A percentile compares a stretch with the other conserved stretches of the same genome.
These are phyloP conservation scores for Dysmachus trigonus DNA, from an alignment of 2,888 invertebrate species.

Conservation along the genomic window DNA sequence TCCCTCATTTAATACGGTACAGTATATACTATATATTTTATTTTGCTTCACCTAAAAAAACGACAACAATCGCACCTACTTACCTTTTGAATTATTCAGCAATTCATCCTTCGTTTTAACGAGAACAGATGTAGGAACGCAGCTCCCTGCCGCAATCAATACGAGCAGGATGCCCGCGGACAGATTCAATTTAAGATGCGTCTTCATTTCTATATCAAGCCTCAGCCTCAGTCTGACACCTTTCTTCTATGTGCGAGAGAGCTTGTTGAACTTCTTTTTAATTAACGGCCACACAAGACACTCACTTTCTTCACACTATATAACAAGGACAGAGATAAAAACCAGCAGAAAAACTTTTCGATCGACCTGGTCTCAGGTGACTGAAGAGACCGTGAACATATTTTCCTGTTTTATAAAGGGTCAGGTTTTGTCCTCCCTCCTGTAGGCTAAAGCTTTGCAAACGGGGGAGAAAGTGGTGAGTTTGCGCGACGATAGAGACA, in stretches of 20 bases:
- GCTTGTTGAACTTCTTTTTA: neutral
- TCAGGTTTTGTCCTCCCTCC: neutral
- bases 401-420: constrained; percentile 15
- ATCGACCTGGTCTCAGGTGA: neutral
- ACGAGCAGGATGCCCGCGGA: neutral
- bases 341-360: neutral
- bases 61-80: constrained; percentile 37
- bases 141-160: constrained; percentile 55
- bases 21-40: too few species aligned
- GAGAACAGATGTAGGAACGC: constrained; percentile 62
- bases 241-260: neutral
- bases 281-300: neutral
- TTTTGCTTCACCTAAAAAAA: neutral
- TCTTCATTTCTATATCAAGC: neutral
- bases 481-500: neutral
- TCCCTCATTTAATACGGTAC: neutral
- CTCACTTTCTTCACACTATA: neutral
- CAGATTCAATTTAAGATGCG: constrained; percentile 10
- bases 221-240: neutral
- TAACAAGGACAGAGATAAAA: neutral
- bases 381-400: neutral
- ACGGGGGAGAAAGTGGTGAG: constrained; percentile 13
- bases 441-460: neutral
- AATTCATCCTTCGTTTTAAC: constrained; percentile 58
- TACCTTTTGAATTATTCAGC: constrained; percentile 54